phyloP scores from a whole-genome alignment of 2,113 vertebrate species.

The Sorex araneus region DNA sequence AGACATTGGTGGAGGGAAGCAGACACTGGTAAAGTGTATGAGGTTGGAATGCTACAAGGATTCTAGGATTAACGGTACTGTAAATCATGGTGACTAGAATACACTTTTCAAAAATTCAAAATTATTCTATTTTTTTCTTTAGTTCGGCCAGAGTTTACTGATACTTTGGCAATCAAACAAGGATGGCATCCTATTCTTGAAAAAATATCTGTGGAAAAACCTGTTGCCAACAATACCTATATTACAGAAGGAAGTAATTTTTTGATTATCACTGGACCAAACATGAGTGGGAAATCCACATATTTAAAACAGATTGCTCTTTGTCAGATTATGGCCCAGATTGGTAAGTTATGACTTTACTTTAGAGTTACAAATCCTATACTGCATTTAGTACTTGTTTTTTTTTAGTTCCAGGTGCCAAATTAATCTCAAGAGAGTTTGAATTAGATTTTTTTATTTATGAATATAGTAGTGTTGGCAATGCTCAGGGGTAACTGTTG shows the following conservation, averaged over 20 bases:
- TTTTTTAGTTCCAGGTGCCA: constrained; percentile 5
- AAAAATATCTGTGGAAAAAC: constrained; percentile 94
- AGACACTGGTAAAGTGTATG: too few relatives aligned
- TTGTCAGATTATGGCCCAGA: constrained; percentile 99
- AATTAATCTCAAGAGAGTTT: constrained; percentile 13
- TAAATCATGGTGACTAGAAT: too few relatives aligned
- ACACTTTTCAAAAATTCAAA: neutral
- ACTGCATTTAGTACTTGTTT: neutral
- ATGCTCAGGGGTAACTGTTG: too few relatives aligned
- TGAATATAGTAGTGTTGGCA: neutral
- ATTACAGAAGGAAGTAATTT: constrained; percentile 97
- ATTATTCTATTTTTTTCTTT: constrained; percentile 52
- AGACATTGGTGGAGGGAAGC: too few relatives aligned
- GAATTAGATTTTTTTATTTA: constrained; percentile 54
- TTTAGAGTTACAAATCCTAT: neutral
- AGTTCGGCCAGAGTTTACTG: constrained; percentile 98
- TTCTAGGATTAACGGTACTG: too few relatives aligned
- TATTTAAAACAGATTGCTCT: constrained; percentile 98
- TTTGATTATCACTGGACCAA: constrained; percentile 96
- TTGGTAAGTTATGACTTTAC: constrained; percentile 90
- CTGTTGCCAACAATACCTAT: constrained; percentile 95
- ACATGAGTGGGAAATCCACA: constrained; percentile 99
- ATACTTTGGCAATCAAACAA: constrained; percentile 97
- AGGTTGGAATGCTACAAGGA: too few relatives aligned
- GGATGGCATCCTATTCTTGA: constrained; percentile 98